Conservation (phyloP, 2,113 vertebrate species). For the Tupaia chinensis region DNA sequence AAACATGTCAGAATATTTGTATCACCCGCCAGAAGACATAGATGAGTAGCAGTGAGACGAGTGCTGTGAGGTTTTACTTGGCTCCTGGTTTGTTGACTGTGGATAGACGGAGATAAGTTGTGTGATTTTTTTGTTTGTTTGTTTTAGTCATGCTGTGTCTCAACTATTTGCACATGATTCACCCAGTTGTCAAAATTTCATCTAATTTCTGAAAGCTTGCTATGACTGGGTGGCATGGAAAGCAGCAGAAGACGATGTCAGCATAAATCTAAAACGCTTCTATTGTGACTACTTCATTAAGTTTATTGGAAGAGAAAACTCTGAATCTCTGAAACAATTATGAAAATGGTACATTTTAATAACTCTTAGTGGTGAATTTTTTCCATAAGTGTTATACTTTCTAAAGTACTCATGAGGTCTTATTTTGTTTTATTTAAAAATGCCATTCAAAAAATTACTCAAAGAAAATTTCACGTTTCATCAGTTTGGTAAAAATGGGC, state of each 20-base stretch:
- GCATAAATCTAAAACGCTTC: constrained; percentile 28
- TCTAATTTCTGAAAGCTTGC: constrained; percentile 6
- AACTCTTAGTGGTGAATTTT: neutral
- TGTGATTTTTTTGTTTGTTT: neutral
- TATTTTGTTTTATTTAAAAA: constrained; percentile 15
- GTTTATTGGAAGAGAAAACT: constrained; percentile 30
- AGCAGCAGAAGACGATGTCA: neutral
- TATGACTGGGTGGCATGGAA: neutral
- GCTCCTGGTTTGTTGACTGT: neutral
- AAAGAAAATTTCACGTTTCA: neutral
- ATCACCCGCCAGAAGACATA: constrained; percentile 51
- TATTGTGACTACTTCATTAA: neutral
- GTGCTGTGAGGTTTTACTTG: neutral
- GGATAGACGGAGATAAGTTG: neutral
- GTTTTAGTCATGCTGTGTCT: neutral
- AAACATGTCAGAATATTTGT: constrained; percentile 22
- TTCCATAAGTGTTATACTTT: neutral
- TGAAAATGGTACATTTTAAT: neutral
- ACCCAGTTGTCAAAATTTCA: constrained; percentile 35
- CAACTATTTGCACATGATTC: constrained; percentile 32
- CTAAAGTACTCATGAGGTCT: neutral
- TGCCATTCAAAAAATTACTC: neutral
- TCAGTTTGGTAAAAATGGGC: neutral
- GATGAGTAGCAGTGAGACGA: constrained; percentile 53
- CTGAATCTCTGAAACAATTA: neutral